Percentiles rank a stretch among this genome's conserved stretches.
Evolutionary conservation across 2,888 invertebrate genomes (phyloP).

Genomic region (Lissocephala sabroskyi): DNA sequence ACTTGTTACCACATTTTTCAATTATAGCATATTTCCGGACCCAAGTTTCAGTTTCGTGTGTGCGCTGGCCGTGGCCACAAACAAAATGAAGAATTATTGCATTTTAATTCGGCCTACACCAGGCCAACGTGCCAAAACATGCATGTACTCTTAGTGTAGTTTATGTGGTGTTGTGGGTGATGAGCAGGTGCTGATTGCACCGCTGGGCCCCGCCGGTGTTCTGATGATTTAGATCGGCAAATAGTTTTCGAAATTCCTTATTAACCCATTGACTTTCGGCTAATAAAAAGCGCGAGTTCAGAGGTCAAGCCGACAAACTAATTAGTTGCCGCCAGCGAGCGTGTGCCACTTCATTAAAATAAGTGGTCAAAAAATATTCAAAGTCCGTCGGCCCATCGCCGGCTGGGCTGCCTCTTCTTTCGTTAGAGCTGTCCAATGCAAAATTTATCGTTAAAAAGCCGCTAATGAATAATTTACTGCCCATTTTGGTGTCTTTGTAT

Average conservation of each 20-base stretch:
- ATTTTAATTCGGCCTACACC: slow-evolving; percentile 58
- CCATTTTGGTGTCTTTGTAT: slow-evolving; percentile 36
- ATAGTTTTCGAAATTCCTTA: slow-evolving; percentile 19
- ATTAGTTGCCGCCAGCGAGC: slow-evolving; percentile 39
- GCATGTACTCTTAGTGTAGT: slow-evolving; percentile 14
- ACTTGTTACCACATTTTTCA: slow-evolving; percentile 70
- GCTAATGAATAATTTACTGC: slow-evolving; percentile 66
- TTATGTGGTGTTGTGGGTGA: slow-evolving; percentile 6
- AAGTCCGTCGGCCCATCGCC: not conserved
- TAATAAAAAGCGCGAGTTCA: slow-evolving; percentile 56
- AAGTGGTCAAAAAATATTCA: slow-evolving; percentile 30
- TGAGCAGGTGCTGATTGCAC: not conserved
- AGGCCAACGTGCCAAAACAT: slow-evolving; percentile 30
- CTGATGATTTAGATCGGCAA: slow-evolving; percentile 26
- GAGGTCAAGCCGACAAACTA: slow-evolving; percentile 49
- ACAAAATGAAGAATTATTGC: slow-evolving; percentile 70
- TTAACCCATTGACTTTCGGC: slow-evolving; percentile 5
- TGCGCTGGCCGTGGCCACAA: slow-evolving; percentile 25
- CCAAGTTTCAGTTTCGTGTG: slow-evolving; percentile 12
- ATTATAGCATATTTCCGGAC: slow-evolving; percentile 66
- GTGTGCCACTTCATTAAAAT: slow-evolving; percentile 52
- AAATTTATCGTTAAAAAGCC: slow-evolving; percentile 64
- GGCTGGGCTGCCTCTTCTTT: slow-evolving; percentile 23
- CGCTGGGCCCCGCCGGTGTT: not conserved
- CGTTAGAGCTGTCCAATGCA: slow-evolving; percentile 37